phyloP scores from a whole-genome alignment of 2,797 vertebrate species.

The Gymnothorax javanicus region DNA sequence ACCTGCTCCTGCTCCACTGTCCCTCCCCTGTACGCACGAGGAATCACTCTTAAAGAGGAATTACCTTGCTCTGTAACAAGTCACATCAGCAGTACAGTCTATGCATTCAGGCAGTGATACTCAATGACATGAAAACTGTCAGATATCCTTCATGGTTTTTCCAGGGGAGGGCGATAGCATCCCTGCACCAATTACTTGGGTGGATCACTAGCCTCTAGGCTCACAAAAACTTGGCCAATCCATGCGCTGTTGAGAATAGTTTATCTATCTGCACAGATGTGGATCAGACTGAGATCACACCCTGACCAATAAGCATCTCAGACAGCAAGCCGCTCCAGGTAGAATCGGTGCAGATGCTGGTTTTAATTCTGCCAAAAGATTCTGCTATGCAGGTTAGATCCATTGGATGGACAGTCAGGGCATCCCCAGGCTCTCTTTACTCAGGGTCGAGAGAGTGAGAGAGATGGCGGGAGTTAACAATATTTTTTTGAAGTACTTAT shows the following conservation, averaged over 20 bases:
- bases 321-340: background rate
- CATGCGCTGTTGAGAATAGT: background rate
- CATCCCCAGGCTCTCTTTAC: background rate
- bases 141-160: too few relatives aligned
- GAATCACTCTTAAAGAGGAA: background rate
- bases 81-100: background rate
- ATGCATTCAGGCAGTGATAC: background rate
- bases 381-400: too few relatives aligned
- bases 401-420: too few relatives aligned
- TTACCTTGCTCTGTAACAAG: background rate
- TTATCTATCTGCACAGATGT: background rate
- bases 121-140: too few relatives aligned
- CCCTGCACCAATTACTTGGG: background rate
- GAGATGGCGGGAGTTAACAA: background rate
- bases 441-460: background rate
- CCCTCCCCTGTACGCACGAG: background rate
- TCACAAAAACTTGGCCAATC: background rate
- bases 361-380: too few relatives aligned
- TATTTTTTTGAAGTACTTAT: too few relatives aligned
- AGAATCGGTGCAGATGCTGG: background rate
- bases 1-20: background rate
- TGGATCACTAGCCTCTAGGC: background rate
- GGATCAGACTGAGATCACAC: background rate
- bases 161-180: background rate
- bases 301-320: background rate